A percentile compares a stretch with the other conserved stretches of the same genome.
Conservation (phyloP, 2,888 invertebrate species). For the Athrips mouffetella region DNA sequence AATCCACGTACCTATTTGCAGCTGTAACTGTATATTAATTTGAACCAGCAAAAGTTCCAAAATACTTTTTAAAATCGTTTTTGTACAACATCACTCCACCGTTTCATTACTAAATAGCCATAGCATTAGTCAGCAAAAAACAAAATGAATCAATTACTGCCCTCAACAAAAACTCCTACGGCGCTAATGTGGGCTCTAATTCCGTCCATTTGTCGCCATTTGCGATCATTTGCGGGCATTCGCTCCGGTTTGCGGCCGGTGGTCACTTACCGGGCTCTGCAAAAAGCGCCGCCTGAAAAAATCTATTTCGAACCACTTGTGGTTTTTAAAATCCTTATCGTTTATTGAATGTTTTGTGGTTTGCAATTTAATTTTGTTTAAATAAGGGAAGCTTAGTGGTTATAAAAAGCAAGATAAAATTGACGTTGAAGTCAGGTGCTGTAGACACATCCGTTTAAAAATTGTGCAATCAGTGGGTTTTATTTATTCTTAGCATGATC, state of each 20-base stretch:
- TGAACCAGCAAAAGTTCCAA: too few relatives aligned
- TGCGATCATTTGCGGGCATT: conserved; percentile 6
- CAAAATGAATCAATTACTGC: conserved; percentile 21
- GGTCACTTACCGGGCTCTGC: neutral
- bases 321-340: neutral
- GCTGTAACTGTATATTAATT: too few relatives aligned
- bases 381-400: neutral
- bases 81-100: neutral
- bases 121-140: conserved; percentile 13
- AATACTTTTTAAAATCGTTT: too few relatives aligned
- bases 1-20: too few relatives aligned
- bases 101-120: neutral
- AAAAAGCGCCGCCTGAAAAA: neutral
- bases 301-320: neutral
- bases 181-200: conserved; percentile 20
- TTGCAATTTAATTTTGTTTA: neutral
- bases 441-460: neutral
- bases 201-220: conserved; percentile 20
- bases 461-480: neutral
- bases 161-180: conserved; percentile 16
- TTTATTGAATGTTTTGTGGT: neutral
- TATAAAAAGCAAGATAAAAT: neutral
- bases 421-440: too few relatives aligned
- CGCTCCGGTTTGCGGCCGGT: neutral
- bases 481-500: neutral